Conservation (phyloP, 2,888 invertebrate species). For the Ophion obscuratus region DNA sequence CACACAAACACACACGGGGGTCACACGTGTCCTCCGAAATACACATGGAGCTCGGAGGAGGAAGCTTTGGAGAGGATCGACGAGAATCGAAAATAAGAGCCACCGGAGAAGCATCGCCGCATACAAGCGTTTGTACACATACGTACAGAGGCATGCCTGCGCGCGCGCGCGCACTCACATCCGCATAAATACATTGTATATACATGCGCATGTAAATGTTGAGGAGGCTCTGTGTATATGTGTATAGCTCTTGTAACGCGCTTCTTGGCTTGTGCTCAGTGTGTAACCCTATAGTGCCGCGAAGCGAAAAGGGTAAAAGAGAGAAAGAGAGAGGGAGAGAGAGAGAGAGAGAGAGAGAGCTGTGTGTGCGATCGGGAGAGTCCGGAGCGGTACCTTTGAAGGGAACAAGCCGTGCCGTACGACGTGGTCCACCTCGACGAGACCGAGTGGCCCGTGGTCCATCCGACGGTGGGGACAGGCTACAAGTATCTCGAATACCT, state of each 20-base stretch:
- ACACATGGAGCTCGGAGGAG: conserved; percentile 2
- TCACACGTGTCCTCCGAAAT: conserved; percentile 7
- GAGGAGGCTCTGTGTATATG: not conserved
- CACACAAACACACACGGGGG: not conserved
- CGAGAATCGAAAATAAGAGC: conserved; percentile 43
- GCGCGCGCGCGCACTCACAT: not conserved
- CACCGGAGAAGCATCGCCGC: conserved; percentile 40
- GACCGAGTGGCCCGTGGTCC: conserved; percentile 79
- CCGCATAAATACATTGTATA: not conserved
- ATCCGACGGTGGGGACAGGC: conserved; percentile 80
- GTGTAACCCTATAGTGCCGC: conserved; percentile 66
- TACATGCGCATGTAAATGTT: conserved; percentile 10
- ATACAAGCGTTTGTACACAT: conserved; percentile 6
- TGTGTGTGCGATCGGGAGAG: conserved; percentile 59
- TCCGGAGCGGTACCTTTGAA: conserved; percentile 75
- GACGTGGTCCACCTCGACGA: conserved; percentile 70
- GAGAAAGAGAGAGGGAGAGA: conserved; percentile 36
- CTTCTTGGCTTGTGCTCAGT: conserved; percentile 65
- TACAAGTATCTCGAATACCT: conserved; percentile 84
- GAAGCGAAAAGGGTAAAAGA: conserved; percentile 18
- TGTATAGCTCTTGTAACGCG: conserved; percentile 55
- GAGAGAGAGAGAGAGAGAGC: conserved; percentile 22
- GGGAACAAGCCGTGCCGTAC: conserved; percentile 66
- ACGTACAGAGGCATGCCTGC: not conserved
- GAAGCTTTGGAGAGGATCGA: conserved; percentile 19